Evolutionary conservation across 2,113 vertebrate genomes (phyloP).

Genomic region (Zosterops lateralis): DNA sequence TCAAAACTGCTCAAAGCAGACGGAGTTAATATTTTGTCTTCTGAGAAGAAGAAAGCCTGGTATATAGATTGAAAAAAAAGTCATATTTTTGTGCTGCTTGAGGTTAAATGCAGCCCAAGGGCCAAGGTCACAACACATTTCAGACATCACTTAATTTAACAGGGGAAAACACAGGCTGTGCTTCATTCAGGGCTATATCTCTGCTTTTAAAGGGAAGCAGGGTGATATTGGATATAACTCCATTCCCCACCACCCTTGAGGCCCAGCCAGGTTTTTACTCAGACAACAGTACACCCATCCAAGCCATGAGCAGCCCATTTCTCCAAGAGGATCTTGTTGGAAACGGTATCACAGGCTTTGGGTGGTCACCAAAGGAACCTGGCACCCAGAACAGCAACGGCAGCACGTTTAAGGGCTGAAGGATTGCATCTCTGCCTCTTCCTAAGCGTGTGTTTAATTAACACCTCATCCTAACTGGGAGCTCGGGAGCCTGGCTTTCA

Average conservation of each 20-base stretch:
- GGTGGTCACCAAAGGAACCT: fast-evolving
- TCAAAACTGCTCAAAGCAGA: background rate
- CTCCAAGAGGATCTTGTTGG: background rate
- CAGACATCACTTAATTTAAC: background rate
- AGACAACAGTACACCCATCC: background rate
- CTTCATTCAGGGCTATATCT: background rate
- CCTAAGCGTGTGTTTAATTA: slow-evolving; percentile 71
- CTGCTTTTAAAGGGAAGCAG: background rate
- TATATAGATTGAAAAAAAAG: background rate
- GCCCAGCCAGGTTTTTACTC: background rate
- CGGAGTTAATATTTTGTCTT: background rate
- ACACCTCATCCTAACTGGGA: slow-evolving; percentile 14
- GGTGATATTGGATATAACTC: background rate
- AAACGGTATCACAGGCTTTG: background rate
- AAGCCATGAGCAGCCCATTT: background rate
- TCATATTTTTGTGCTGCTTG: background rate
- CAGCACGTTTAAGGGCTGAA: background rate
- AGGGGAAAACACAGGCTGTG: background rate
- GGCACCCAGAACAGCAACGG: fast-evolving
- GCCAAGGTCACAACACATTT: background rate
- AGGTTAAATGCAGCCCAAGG: background rate
- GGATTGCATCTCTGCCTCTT: background rate
- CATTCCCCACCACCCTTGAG: background rate
- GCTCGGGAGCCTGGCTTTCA: slow-evolving; percentile 34
- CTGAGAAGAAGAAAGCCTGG: background rate